phyloP scores from a whole-genome alignment of 1,140 invertebrate species.

The Agrypnia vestita region DNA sequence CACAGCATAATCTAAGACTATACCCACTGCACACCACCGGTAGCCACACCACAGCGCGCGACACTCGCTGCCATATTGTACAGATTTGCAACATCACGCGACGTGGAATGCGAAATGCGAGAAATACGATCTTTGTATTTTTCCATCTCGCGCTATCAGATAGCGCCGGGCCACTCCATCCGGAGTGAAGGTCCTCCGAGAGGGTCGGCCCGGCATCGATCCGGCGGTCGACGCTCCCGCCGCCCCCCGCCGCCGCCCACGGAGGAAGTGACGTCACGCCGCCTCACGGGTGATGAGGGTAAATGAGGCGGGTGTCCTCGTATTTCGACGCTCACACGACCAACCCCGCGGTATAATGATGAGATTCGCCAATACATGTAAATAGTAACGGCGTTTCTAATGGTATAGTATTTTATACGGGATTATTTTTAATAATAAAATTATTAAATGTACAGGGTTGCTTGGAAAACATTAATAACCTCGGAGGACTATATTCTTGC shows the following conservation, averaged over 20 bases:
- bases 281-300: conserved; percentile 29
- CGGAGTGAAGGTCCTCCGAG: conserved; percentile 11
- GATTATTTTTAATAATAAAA: too few relatives aligned
- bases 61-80: background rate
- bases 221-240: conserved; percentile 12
- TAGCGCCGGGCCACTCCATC: background rate
- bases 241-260: background rate
- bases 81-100: background rate
- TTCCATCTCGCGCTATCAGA: conserved; percentile 1
- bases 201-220: conserved; percentile 20
- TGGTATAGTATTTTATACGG: too few relatives aligned
- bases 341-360: background rate
- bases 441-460: background rate
- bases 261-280: conserved; percentile 19
- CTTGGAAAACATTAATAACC: background rate
- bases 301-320: conserved; percentile 22
- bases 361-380: too few relatives aligned
- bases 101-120: conserved; percentile 5
- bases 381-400: too few relatives aligned
- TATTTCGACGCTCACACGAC: background rate
- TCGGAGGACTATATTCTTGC: background rate
- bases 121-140: background rate
- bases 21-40: too few relatives aligned
- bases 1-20: too few relatives aligned
- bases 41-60: too few relatives aligned